These are phyloP conservation scores for Plagodis pulveraria DNA, from an alignment of 2,888 invertebrate species.

Conservation along the genomic window DNA sequence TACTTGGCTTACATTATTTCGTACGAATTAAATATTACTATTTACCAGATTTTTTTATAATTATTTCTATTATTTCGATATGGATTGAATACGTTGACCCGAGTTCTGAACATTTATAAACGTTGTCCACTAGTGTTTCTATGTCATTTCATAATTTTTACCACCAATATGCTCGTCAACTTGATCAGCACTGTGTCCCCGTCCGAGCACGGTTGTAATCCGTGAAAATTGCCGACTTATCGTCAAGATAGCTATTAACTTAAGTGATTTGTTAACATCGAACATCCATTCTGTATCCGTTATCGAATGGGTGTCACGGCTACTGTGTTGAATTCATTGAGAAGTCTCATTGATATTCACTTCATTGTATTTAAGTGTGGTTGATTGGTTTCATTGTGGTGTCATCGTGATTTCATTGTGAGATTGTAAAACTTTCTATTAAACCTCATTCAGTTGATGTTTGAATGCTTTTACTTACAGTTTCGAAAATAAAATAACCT, in stretches of 20 bases:
- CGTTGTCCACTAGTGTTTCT: no score
- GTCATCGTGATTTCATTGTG: background rate
- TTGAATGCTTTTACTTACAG: no score
- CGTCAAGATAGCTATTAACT: constrained; percentile 54
- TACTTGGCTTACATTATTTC: no score
- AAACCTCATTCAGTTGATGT: no score
- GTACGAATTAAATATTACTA: no score
- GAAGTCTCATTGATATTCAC: constrained; percentile 12
- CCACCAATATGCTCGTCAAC: constrained; percentile 15
- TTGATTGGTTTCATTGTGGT: background rate
- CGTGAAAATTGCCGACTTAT: constrained; percentile 63
- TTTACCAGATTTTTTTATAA: no score
- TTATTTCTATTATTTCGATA: no score
- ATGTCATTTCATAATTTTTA: no score
- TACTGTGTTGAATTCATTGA: constrained; percentile 28
- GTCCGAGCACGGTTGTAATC: constrained; percentile 49
- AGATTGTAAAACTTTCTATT: no score
- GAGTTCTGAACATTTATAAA: no score
- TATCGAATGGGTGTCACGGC: constrained; percentile 28
- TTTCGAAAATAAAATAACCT: no score
- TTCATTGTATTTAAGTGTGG: constrained; percentile 6
- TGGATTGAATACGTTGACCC: no score
- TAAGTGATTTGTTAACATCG: constrained; percentile 40
- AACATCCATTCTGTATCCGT: constrained; percentile 10
- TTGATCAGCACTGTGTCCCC: constrained; percentile 44